These are phyloP conservation scores for Microplitis demolitor DNA, from an alignment of 1,140 invertebrate genomes.

Conservation along the genomic window DNA sequence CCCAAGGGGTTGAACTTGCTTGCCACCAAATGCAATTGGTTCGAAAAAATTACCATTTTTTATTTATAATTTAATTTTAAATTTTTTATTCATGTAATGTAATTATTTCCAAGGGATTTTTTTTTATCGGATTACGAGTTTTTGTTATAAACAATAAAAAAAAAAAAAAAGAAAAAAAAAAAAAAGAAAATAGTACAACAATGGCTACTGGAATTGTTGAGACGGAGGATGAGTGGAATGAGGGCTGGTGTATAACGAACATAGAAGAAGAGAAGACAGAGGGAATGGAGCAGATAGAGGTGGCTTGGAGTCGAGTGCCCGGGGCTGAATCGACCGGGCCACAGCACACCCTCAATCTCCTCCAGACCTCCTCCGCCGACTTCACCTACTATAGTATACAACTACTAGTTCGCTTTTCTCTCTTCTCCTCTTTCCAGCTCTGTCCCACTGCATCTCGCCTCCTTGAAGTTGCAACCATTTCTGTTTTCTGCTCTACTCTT, in stretches of 20 bases:
- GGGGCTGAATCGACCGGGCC: slow-evolving; percentile 61
- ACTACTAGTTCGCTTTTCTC: slow-evolving; percentile 33
- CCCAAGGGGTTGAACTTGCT: neutral
- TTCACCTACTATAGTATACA: slow-evolving; percentile 26
- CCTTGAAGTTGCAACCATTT: neutral
- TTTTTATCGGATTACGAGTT: no score
- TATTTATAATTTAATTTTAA: no score
- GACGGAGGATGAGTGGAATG: neutral
- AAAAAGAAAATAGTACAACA: neutral
- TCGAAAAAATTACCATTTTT: neutral
- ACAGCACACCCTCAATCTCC: slow-evolving; percentile 50
- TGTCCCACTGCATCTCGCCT: neutral
- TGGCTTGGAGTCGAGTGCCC: slow-evolving; percentile 54
- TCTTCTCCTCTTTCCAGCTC: neutral
- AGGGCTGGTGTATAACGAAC: neutral
- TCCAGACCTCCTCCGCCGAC: slow-evolving; percentile 33
- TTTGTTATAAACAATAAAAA: neutral
- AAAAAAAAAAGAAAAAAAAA: neutral
- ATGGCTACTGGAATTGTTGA: slow-evolving; percentile 1
- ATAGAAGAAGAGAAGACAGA: slow-evolving; percentile 37
- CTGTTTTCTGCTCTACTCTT: neutral
- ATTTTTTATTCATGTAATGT: no score
- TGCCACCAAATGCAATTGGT: neutral
- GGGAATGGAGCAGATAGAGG: slow-evolving; percentile 57
- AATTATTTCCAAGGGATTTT: no score